Base-by-base conservation (phyloP, 2,113 vertebrate species). In the Ciconia stormi region DNA sequence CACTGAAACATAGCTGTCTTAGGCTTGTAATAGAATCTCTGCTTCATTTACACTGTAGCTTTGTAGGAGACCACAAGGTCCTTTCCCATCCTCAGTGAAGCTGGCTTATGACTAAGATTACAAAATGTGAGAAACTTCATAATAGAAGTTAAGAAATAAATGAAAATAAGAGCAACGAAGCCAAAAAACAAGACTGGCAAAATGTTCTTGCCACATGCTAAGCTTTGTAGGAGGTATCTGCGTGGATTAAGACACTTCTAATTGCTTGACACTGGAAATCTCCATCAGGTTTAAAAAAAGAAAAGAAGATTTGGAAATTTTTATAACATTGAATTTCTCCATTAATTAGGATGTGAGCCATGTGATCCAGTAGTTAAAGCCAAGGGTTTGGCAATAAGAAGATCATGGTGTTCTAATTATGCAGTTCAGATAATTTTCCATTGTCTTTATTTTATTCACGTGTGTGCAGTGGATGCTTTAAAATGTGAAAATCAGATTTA, bases 241-340 rank as follows among this genome's bases (percentile, higher is more conserved):
- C 91, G 65, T 89, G 63, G 88, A 97, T 97, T 94, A 97, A 94
- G 81, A 67, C 38, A 36, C 32, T 94, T 90, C 32, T 97, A 95
- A 96, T 98, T 97, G 77, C 90, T 83, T 89, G 82, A 84, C 10
- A 70, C 67, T 95, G 95, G 93, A 97, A 97, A 97, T 94, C 93
- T 97, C 90, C 94, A 82, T 38, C 82, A 3, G 73, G 58, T 62
- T 91, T 79, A 65, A 65, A 91, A 87, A 87, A 47, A 74, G 29
- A 81, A 94, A 91, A 94, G 40, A 87, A 62, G 90, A 88, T 88
- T 93, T 97, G 95, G 94, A 93, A 93, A 86, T 76, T 96, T 95
- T 95, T 93, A 52, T 89, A 76, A 86, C 46, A 49, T 70, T 92
- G 55, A 63, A 76, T 97, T 92, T 97, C 61, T 65, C 44, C 50